Evolutionary conservation across 1,140 invertebrate species (phyloP), one percentile per base, ranked within the genome.

Genomic region (Dinoponera quadriceps): DNA sequence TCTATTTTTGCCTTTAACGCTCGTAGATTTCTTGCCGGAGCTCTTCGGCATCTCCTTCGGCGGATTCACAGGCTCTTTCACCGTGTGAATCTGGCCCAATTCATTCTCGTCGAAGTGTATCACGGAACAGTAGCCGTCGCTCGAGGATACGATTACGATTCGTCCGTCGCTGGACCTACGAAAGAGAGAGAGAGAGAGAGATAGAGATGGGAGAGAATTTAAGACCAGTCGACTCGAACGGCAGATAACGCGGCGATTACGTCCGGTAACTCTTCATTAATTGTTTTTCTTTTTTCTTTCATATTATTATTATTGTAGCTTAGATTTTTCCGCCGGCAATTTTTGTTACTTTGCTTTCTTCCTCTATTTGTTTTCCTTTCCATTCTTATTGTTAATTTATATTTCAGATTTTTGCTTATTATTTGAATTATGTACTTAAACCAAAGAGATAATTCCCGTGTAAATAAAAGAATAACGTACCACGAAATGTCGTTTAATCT

Each of bases 121-220:
- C 80, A 99, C 94, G 0, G 99, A 98, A 92, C 98, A 99, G 92
- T 98, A 99, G 0, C 98, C 99, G 95, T 99, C 99, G 0, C 98
- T 98, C 44, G 99, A 99, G 20, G 98, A 98, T 0, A 97, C 97
- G 1, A 98, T 95, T 74, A 99, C 93, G 44, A 97, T 94, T 59
- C 94, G 94, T 0, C 98, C 98, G 95, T 99, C 97, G 2, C 95
- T 94, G 4, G 98, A 98, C 96, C 96, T 97, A 82, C 33, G 91
- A 90, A 87, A 77, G 25, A 68, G n/a, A n/a, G n/a, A n/a, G n/a
- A n/a, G n/a, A n/a, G n/a, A n/a, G n/a, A n/a, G n/a, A n/a, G n/a
- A n/a, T n/a, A n/a, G n/a, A n/a, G 55, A 80, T 78, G 82, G 88
- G 69, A 71, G 68, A 77, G n/a, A 54, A 16, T 11, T 20, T 33